Conservation (phyloP, 2,113 vertebrate genomes). For the Leucopsar rothschildi region DNA sequence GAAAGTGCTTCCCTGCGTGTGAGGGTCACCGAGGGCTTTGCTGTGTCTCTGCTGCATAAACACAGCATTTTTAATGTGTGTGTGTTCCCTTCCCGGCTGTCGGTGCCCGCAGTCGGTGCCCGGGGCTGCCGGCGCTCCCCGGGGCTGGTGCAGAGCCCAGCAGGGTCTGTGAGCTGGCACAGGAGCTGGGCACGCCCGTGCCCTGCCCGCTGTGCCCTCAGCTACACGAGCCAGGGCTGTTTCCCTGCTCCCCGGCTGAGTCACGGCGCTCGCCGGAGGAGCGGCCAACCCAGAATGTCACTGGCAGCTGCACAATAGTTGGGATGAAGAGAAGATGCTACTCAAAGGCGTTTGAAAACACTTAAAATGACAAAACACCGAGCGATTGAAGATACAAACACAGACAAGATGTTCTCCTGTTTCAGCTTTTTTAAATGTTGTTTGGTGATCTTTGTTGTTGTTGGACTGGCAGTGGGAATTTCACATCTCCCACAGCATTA, state of each 20-base stretch:
- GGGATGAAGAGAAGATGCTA: constrained; percentile 41
- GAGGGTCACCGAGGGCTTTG: not conserved
- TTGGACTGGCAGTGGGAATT: not conserved
- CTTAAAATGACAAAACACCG: constrained; percentile 46
- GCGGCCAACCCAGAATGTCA: not conserved
- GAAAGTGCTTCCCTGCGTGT: not conserved
- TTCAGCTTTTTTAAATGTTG: not conserved
- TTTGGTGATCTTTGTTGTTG: not conserved
- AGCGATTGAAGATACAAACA: not conserved
- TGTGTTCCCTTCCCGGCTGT: not conserved
- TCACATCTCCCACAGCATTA: not conserved
- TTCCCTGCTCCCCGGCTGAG: not conserved
- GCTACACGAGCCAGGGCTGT: not conserved
- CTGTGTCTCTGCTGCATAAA: not conserved
- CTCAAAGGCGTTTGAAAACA: constrained; percentile 43
- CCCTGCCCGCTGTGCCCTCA: accelerated
- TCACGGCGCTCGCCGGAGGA: not conserved
- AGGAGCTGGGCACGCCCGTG: not conserved
- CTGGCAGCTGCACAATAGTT: constrained; percentile 44
- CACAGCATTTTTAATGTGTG: not conserved
- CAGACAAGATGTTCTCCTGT: constrained; percentile 43
- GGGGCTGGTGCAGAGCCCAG: not conserved
- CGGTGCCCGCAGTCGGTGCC: too few relatives aligned
- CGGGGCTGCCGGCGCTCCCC: not conserved
- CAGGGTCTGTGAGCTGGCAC: too few relatives aligned